phyloP scores from a whole-genome alignment of 2,888 invertebrate genomes.

The Pediacus dermestoides region DNA sequence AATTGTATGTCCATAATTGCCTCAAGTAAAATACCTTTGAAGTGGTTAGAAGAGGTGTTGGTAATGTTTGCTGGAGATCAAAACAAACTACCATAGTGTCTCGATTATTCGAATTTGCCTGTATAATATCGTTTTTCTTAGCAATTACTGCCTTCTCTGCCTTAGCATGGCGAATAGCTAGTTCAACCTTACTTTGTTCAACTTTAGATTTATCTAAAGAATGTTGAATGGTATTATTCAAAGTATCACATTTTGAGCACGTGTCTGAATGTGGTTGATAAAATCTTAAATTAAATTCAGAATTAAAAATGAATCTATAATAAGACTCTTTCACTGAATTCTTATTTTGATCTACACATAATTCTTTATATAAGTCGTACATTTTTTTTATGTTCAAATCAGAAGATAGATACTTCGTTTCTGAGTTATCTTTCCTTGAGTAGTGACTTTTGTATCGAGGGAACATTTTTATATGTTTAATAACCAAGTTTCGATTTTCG shows the following conservation, averaged over 20 bases:
- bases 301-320: conserved; percentile 16
- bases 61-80: conserved; percentile 27
- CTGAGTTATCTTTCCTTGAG: conserved; percentile 7
- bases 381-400: conserved; percentile 7
- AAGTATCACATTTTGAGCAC: conserved; percentile 12
- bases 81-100: conserved; percentile 19
- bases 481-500: conserved; percentile 8
- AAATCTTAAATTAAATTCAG: conserved; percentile 19
- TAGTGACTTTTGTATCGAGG: conserved; percentile 10
- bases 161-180: conserved; percentile 13
- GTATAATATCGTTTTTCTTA: too few relatives aligned
- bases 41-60: conserved; percentile 24
- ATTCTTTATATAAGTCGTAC: conserved; percentile 8
- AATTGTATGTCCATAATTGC: conserved; percentile 28
- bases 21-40: conserved; percentile 23
- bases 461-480: conserved; percentile 9
- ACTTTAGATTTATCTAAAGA: conserved; percentile 12
- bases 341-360: too few relatives aligned
- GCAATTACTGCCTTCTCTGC: conserved; percentile 12
- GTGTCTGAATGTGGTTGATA: conserved; percentile 18
- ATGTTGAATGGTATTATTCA: conserved; percentile 13
- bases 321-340: too few relatives aligned
- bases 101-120: conserved; percentile 9
- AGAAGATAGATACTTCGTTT: conserved; percentile 10
- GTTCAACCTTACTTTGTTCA: conserved; percentile 7